phyloP scores from a whole-genome alignment of 2,888 invertebrate genomes.

The Hirtodrosophila trivittata region DNA sequence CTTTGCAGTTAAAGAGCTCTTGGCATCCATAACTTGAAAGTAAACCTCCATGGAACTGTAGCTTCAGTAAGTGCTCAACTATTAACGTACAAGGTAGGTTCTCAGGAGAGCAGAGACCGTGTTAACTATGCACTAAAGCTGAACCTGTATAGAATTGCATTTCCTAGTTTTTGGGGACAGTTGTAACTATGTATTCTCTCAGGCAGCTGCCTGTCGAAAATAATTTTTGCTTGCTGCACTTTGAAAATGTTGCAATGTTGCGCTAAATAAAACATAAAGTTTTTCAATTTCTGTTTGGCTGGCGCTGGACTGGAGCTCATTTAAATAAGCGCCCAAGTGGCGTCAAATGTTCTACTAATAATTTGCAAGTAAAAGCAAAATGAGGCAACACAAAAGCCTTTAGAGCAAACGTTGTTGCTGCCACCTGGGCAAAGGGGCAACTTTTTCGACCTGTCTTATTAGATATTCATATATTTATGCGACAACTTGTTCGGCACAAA shows the following conservation, averaged over 20 bases:
- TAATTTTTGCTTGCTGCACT: slow-evolving; percentile 17
- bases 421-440: slow-evolving; percentile 25
- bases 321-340: slow-evolving; percentile 45
- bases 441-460: slow-evolving; percentile 46
- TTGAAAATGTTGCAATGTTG: slow-evolving; percentile 21
- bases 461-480: slow-evolving; percentile 72
- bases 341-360: slow-evolving; percentile 69
- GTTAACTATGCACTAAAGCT: background rate
- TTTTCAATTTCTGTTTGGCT: slow-evolving; percentile 50
- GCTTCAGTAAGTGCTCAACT: background rate
- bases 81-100: slow-evolving; percentile 1
- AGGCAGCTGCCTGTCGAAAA: slow-evolving; percentile 13
- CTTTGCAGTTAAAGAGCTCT: too few species aligned
- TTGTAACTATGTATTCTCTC: slow-evolving; percentile 5
- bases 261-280: slow-evolving; percentile 51
- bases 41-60: too few species aligned
- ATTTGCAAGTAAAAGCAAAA: slow-evolving; percentile 57
- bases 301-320: slow-evolving; percentile 16
- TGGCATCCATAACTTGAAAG: too few species aligned
- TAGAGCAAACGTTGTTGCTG: background rate
- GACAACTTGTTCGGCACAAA: slow-evolving; percentile 53
- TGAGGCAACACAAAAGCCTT: slow-evolving; percentile 4
- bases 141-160: slow-evolving; percentile 4
- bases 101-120: slow-evolving; percentile 2
- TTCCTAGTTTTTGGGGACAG: slow-evolving; percentile 21